Conservation (phyloP, 2,797 vertebrate species). For the Danio tinwini region DNA sequence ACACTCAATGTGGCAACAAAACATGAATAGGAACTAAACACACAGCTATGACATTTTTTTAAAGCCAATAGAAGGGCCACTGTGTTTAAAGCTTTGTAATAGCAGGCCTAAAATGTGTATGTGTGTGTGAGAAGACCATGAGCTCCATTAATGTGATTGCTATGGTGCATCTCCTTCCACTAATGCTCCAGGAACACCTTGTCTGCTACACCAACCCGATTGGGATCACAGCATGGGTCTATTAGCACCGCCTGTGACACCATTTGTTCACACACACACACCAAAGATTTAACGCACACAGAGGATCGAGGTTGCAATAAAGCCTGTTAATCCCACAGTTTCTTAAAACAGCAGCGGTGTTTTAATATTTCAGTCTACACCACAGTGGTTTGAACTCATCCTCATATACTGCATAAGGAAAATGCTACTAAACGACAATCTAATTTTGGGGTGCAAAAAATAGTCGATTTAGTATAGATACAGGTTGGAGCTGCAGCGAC, state of each 20-base stretch:
- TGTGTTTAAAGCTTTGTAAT: not conserved
- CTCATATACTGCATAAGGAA: not conserved
- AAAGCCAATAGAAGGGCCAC: not conserved
- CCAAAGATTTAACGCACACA: not conserved
- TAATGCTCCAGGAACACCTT: conserved; percentile 30
- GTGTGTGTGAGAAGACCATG: not conserved
- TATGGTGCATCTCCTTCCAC: not conserved
- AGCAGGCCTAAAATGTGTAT: not conserved
- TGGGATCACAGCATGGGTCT: conserved; percentile 20
- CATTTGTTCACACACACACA: conserved; percentile 3
- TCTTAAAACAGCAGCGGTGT: conserved; percentile 7
- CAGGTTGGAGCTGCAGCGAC: not conserved
- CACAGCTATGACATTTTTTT: not conserved
- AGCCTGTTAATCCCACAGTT: conserved; percentile 1
- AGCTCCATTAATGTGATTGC: conserved; percentile 53
- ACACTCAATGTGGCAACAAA: not conserved
- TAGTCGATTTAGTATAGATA: not conserved
- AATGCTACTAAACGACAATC: not conserved
- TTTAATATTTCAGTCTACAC: not conserved
- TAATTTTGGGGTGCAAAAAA: conserved; percentile 3
- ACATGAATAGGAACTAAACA: not conserved
- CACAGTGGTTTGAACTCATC: not conserved
- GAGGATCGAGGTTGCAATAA: not conserved
- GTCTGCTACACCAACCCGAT: conserved; percentile 26
- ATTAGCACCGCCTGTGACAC: conserved; percentile 23